Evolutionary conservation across 2,888 invertebrate genomes (phyloP).

Genomic region (Julus scanicus): DNA sequence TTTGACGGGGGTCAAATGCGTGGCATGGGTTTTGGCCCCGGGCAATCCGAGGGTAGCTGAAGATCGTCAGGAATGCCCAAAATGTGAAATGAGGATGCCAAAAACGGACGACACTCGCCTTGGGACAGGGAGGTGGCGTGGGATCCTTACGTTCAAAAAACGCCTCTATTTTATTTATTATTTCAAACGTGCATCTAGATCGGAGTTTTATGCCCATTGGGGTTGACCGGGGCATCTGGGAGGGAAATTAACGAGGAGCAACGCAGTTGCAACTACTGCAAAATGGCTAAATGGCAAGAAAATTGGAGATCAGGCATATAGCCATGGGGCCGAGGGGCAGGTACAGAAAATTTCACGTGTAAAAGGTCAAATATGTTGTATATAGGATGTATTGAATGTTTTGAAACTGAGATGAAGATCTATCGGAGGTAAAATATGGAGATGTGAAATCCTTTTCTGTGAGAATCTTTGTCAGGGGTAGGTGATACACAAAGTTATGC

Average conservation of each 20-base stretch:
- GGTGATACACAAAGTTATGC: not conserved
- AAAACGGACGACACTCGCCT: conserved; percentile 41
- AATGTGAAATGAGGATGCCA: conserved; percentile 47
- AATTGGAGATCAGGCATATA: not conserved
- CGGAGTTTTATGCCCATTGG: conserved; percentile 2
- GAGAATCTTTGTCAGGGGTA: not conserved
- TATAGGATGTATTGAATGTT: not conserved
- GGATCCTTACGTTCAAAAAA: conserved; percentile 20
- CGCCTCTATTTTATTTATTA: conserved; percentile 26
- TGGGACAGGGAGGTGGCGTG: conserved; percentile 51
- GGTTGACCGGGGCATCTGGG: not conserved
- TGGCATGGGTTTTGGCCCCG: conserved; percentile 45
- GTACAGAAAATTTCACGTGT: not conserved
- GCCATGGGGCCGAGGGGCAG: not conserved
- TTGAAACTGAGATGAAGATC: conserved; percentile 3
- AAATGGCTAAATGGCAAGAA: conserved; percentile 9
- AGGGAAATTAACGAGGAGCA: conserved; percentile 14
- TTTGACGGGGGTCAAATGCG: conserved; percentile 18
- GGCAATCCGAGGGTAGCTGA: not conserved
- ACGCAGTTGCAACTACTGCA: not conserved
- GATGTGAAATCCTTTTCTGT: not conserved
- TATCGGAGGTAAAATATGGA: not conserved
- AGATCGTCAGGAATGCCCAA: conserved; percentile 46
- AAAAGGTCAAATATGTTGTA: not conserved
- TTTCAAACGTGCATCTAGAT: conserved; percentile 40